Conservation (phyloP, 1,140 invertebrate species). For the Ericerus pela region DNA sequence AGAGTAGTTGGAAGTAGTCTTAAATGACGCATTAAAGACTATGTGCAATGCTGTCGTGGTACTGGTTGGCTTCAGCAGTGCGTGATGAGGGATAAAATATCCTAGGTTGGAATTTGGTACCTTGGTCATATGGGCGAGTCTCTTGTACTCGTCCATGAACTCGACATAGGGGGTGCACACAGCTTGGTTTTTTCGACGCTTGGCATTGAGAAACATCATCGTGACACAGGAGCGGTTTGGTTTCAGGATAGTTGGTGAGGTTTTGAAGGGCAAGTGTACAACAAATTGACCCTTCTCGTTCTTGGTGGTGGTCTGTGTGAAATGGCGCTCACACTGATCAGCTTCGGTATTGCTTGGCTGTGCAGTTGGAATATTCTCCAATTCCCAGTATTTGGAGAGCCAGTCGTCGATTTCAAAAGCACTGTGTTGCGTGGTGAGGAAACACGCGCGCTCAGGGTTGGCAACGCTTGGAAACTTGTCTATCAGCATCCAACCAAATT, state of each 20-base stretch:
- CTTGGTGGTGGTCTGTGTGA: too few species aligned
- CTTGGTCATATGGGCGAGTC: neutral
- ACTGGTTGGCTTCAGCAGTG: slow-evolving; percentile 20
- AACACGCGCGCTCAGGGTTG: too few species aligned
- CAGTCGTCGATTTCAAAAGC: too few species aligned
- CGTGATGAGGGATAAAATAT: slow-evolving; percentile 25
- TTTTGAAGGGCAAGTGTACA: neutral
- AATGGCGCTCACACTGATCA: too few species aligned
- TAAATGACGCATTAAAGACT: slow-evolving; percentile 28
- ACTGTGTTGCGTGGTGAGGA: too few species aligned
- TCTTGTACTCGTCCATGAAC: neutral
- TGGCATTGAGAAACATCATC: neutral
- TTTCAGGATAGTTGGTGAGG: neutral
- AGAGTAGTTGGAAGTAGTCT: slow-evolving; percentile 22
- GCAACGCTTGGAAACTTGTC: too few species aligned
- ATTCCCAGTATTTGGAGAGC: too few species aligned
- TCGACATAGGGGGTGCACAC: too few species aligned
- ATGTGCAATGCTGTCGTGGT: slow-evolving; percentile 26
- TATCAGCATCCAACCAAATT: too few species aligned
- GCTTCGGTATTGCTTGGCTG: too few species aligned
- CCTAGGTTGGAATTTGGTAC: neutral
- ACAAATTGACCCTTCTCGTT: neutral
- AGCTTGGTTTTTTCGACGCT: neutral
- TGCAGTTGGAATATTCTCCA: too few species aligned
- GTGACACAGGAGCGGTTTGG: neutral